Conservation (phyloP, 2,888 invertebrate species). For the Hylaea fasciaria region DNA sequence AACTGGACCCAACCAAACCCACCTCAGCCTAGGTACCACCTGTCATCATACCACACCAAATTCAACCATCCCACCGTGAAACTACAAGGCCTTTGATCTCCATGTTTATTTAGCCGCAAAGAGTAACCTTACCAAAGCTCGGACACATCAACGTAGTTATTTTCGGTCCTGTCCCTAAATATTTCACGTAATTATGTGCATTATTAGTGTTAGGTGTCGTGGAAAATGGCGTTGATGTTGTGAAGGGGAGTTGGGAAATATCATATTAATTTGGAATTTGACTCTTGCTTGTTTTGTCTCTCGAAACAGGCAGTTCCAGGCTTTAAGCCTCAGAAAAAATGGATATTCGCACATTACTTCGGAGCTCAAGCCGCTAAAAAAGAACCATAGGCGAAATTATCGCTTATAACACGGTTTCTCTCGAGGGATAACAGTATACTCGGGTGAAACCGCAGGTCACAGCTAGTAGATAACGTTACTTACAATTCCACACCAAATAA, state of each 20-base stretch:
- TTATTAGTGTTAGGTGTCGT: conserved; percentile 38
- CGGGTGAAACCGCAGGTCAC: too few relatives aligned
- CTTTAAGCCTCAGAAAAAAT: too few relatives aligned
- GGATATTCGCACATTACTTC: too few relatives aligned
- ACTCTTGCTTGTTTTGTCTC: neutral
- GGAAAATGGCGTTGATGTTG: conserved; percentile 34
- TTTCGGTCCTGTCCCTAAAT: conserved; percentile 39
- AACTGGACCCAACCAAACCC: too few relatives aligned
- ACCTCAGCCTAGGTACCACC: neutral
- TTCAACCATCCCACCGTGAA: conserved; percentile 28
- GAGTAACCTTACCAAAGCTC: conserved; percentile 26
- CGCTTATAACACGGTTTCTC: too few relatives aligned
- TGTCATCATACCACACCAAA: conserved; percentile 10
- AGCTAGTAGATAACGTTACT: too few relatives aligned
- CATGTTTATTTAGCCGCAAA: conserved; percentile 31
- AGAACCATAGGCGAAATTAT: too few relatives aligned
- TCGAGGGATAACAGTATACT: too few relatives aligned
- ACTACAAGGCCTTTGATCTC: conserved; percentile 38
- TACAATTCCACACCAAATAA: too few relatives aligned
- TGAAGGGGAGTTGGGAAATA: neutral
- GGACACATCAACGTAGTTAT: conserved; percentile 32
- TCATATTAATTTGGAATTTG: neutral
- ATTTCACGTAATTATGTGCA: conserved; percentile 42
- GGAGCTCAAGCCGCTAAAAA: too few relatives aligned
- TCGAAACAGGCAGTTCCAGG: neutral